These are phyloP conservation scores for Pseudoatta argentina DNA, from an alignment of 1,140 invertebrate genomes.

Conservation along the genomic window DNA sequence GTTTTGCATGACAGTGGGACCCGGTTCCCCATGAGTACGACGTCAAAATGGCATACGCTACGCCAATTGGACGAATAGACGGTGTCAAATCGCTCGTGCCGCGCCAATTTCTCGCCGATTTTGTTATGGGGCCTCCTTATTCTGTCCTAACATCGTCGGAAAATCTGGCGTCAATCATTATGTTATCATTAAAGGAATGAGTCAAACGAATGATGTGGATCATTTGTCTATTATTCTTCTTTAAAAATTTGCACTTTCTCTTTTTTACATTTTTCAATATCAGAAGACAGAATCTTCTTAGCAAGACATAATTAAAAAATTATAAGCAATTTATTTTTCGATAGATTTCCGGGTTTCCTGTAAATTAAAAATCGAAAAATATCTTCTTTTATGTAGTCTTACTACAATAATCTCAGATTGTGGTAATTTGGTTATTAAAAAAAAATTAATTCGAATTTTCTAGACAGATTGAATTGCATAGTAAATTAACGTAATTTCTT, in stretches of 20 bases:
- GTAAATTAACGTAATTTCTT: too few relatives aligned
- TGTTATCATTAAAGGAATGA: neutral
- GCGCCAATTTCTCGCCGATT: conserved; percentile 70
- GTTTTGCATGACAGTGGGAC: conserved; percentile 78
- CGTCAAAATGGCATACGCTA: conserved; percentile 73
- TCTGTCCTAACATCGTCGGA: neutral
- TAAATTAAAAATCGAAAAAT: neutral
- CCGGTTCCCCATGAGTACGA: conserved; percentile 54
- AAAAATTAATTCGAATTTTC: too few relatives aligned
- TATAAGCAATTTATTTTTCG: neutral
- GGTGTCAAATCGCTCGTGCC: conserved; percentile 73
- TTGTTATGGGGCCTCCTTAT: conserved; percentile 19
- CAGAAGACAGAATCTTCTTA: neutral
- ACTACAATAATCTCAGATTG: neutral
- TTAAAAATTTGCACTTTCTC: neutral
- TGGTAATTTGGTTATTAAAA: too few relatives aligned
- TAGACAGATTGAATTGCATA: too few relatives aligned
- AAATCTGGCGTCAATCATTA: neutral
- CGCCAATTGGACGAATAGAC: conserved; percentile 72
- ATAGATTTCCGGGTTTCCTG: neutral
- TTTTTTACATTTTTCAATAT: neutral
- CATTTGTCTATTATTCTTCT: neutral
- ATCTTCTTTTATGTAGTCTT: neutral
- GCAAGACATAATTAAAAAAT: neutral
- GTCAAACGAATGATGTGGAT: neutral